Percentiles rank a stretch among this genome's conserved stretches.
phyloP scores from a whole-genome alignment of 2,888 invertebrate genomes.

The Acanthopleura granulata region DNA sequence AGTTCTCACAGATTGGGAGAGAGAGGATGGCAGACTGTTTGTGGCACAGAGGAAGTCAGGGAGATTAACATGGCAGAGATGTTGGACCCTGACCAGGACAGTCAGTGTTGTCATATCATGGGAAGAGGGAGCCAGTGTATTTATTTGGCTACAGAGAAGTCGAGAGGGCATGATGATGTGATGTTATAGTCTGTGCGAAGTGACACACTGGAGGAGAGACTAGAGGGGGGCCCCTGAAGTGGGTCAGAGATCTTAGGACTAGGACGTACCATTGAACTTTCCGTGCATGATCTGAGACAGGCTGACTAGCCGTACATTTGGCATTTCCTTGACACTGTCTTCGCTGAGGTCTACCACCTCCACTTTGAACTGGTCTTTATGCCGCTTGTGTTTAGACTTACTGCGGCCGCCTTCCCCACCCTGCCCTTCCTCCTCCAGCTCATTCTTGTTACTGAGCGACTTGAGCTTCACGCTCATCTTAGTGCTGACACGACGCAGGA shows the following conservation, averaged over 20 bases:
- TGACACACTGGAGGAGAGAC: no score
- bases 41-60: no score
- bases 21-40: no score
- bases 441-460: slow-evolving; percentile 26
- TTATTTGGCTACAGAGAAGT: no score
- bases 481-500: slow-evolving; percentile 50
- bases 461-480: slow-evolving; percentile 57
- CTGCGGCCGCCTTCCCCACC: slow-evolving; percentile 25
- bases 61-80: no score
- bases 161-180: no score
- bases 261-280: slow-evolving; percentile 24
- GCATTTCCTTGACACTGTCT: slow-evolving; percentile 40
- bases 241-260: background rate
- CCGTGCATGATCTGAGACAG: slow-evolving; percentile 27
- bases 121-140: no score
- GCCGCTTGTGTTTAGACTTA: slow-evolving; percentile 19
- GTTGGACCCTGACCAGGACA: no score
- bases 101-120: no score
- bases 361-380: slow-evolving; percentile 33
- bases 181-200: no score
- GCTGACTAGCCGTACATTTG: slow-evolving; percentile 43
- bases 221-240: background rate
- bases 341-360: slow-evolving; percentile 54
- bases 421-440: slow-evolving; percentile 24
- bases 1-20: no score